These are phyloP conservation scores for Ophiothrix spiculata DNA, from an alignment of 35 echinoderm and acorn worm genomes.

Conservation along the genomic window DNA sequence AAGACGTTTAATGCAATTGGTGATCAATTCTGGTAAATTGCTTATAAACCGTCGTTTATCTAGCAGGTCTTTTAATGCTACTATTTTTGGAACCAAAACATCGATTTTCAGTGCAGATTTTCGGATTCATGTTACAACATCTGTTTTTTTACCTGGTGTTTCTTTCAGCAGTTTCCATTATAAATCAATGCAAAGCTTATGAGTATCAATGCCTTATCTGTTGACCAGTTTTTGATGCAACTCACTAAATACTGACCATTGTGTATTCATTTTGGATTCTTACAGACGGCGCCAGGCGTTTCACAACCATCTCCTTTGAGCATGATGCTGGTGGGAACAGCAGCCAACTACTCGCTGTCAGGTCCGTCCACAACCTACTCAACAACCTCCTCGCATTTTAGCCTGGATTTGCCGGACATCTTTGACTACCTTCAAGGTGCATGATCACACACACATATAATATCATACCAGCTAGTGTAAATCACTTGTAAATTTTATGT, in stretches of 20 bases:
- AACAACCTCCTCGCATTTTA: constrained; percentile 15
- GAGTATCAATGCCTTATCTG: background rate
- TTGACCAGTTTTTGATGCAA: background rate
- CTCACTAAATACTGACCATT: background rate
- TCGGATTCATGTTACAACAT: too few species aligned
- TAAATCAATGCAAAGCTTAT: background rate
- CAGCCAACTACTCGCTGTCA: constrained; percentile 32
- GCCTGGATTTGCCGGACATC: constrained; percentile 46
- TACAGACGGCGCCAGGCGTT: background rate
- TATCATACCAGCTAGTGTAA: constrained; percentile 24
- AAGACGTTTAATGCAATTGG: too few species aligned
- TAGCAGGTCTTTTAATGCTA: too few species aligned
- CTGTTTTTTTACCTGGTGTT: background rate
- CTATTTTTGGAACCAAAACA: too few species aligned
- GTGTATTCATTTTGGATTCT: background rate
- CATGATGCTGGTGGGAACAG: constrained; percentile 36
- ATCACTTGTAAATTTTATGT: constrained; percentile 1
- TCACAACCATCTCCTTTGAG: constrained; percentile 17
- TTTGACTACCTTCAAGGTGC: constrained; percentile 53
- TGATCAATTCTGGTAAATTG: too few species aligned
- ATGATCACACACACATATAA: constrained; percentile 24
- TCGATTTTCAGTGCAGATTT: too few species aligned
- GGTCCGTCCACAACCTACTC: constrained; percentile 23
- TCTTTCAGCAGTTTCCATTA: background rate
- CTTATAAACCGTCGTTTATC: too few species aligned